These are phyloP conservation scores for Drosophila vallismaia DNA, from an alignment of 2,888 invertebrate species.

Conservation along the genomic window DNA sequence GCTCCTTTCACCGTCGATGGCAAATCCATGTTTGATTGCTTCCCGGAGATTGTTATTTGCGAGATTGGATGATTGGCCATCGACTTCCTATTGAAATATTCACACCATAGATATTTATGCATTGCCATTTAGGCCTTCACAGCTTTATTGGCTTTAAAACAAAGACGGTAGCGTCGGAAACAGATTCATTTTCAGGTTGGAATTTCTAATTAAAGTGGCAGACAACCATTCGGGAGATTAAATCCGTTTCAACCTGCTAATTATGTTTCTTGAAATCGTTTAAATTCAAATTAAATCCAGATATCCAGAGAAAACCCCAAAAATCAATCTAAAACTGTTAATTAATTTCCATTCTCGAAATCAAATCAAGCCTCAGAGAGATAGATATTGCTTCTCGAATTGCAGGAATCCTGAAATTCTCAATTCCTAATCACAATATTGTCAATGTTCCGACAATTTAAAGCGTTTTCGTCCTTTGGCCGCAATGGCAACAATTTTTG, in stretches of 20 bases:
- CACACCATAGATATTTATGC: constrained; percentile 8
- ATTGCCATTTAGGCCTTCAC: constrained; percentile 11
- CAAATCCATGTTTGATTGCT: constrained; percentile 63
- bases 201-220: background rate
- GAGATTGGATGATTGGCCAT: constrained; percentile 56
- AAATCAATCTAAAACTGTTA: constrained; percentile 17
- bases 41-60: constrained; percentile 13
- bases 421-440: constrained; percentile 12
- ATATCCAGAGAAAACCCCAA: background rate
- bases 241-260: background rate
- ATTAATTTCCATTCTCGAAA: constrained; percentile 18
- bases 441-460: constrained; percentile 18
- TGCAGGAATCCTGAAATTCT: background rate
- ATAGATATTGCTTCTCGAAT: background rate
- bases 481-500: constrained; percentile 14
- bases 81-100: constrained; percentile 24
- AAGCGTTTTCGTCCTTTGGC: constrained; percentile 17
- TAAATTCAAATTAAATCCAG: background rate
- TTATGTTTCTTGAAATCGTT: background rate
- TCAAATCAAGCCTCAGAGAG: constrained; percentile 15
- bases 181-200: background rate
- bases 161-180: background rate
- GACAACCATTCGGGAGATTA: background rate
- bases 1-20: constrained; percentile 10
- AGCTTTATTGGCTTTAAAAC: background rate